Evolutionary conservation across 1,140 invertebrate species (phyloP), one percentile per base, ranked within the genome.

Genomic region (Zaprionus ornatus): DNA sequence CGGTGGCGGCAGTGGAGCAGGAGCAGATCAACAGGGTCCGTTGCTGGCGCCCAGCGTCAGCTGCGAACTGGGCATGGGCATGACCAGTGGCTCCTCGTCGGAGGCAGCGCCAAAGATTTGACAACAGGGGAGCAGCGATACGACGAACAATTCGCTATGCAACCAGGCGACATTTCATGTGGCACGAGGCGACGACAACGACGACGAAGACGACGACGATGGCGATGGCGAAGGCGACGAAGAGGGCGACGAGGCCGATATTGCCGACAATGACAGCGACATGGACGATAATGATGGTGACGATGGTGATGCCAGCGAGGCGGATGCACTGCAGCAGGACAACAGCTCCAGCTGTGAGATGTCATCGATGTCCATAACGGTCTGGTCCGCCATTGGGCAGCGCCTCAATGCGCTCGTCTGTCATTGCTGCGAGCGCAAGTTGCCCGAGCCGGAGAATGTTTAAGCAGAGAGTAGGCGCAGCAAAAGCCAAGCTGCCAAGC

Each of bases 401-500:
- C 82, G 91, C 7, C 68, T 93, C 29, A 92, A 91, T 68, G 84
- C 87, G n/a, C 84, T 93, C 59, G 85, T 92, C 37, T 93, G 92
- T 27, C 85, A 92, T 79, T 93, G 92, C 74, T 93, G 92, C 74
- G 92, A 92, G 62, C 82, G 85, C 15, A 92, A 92, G 74, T 80
- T 92, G 54, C 92, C 92, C 15, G 92, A 92, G 60, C 92, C 92
- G 66, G 92, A 92, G 37, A 92, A 92, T 90, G 91, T 92, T 55
- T 92, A 91, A 82, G 23, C 6, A 40, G 50, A 13, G 17, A 29
- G 2, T 29, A 40, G 37, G 15, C 5, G 37, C 15, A 40, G 37
- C 4, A 6, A 12, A 7, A 17, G 40, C 19, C 45, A 19, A 48
- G 17, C 45, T 12, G 17, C n/a, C 15, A 17, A 45, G 40, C 35